A percentile compares a stretch with the other conserved stretches of the same genome.
These are phyloP conservation scores for Bradypus variegatus DNA, from an alignment of 2,797 vertebrate genomes.

Conservation along the genomic window DNA sequence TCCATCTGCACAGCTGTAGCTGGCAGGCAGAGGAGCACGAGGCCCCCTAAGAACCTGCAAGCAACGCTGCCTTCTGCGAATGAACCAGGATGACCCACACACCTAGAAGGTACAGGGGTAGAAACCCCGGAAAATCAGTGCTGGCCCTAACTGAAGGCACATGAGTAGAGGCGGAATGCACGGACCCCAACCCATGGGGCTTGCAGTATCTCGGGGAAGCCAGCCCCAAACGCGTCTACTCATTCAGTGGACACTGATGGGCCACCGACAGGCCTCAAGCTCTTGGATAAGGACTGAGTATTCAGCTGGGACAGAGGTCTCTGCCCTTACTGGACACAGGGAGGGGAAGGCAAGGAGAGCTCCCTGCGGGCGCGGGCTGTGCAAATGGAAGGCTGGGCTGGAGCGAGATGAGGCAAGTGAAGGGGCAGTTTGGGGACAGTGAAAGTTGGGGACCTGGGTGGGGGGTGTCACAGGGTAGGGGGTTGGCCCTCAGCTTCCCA, in stretches of 20 bases:
- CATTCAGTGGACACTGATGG: background rate
- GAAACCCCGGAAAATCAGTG: background rate
- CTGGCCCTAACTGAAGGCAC: background rate
- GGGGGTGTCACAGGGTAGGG: fast-evolving
- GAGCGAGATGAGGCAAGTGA: too few relatives aligned
- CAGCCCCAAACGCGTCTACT: too few relatives aligned
- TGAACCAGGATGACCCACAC: background rate
- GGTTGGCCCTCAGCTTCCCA: background rate
- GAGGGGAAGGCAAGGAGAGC: too few relatives aligned
- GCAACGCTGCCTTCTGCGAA: background rate
- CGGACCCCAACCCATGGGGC: too few relatives aligned
- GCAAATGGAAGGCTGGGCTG: background rate
- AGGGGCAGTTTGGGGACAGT: too few relatives aligned
- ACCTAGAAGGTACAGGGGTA: background rate
- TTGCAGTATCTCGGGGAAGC: background rate
- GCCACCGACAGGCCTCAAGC: background rate
- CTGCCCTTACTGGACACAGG: background rate
- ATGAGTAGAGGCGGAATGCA: background rate
- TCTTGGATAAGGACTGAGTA: too few relatives aligned
- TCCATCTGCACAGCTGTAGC: background rate
- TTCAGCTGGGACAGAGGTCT: background rate
- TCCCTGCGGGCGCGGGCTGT: too few relatives aligned
- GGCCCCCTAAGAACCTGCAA: background rate
- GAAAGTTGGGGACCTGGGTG: too few relatives aligned
- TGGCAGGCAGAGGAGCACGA: background rate